Conservation (phyloP, 2,113 vertebrate species). For the Myocastor coypus region DNA sequence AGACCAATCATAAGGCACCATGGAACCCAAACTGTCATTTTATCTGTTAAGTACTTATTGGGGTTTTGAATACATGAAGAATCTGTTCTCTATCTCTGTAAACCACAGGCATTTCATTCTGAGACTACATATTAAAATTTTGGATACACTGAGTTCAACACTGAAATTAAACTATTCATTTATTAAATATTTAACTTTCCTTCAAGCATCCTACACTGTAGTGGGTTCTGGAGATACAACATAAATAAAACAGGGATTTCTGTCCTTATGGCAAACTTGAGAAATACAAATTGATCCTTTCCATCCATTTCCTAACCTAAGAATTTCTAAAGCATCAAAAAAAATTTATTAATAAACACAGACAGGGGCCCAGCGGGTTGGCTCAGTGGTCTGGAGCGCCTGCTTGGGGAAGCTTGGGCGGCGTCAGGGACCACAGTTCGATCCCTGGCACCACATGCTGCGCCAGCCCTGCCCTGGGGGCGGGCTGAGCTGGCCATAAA, state of each 20-base stretch:
- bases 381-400: too few species aligned
- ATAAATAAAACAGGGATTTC: conserved; percentile 20
- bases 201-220: neutral
- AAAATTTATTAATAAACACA: neutral
- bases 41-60: neutral
- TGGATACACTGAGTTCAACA: neutral
- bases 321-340: neutral
- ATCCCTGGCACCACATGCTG: too few species aligned
- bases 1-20: neutral
- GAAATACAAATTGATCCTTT: neutral
- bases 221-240: neutral
- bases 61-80: neutral
- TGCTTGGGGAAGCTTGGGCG: too few species aligned
- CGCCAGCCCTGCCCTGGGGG: too few species aligned
- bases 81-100: neutral
- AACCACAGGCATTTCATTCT: neutral
- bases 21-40: neutral
- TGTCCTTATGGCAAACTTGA: neutral
- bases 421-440: too few species aligned
- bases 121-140: neutral
- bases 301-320: neutral
- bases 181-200: conserved; percentile 20
- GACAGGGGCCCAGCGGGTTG: too few species aligned
- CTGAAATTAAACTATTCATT: neutral
- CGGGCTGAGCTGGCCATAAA: too few species aligned